A percentile compares a stretch with the other conserved stretches of the same genome.
phyloP scores from a whole-genome alignment of 2,113 vertebrate species.

The Notothenia rossii region DNA sequence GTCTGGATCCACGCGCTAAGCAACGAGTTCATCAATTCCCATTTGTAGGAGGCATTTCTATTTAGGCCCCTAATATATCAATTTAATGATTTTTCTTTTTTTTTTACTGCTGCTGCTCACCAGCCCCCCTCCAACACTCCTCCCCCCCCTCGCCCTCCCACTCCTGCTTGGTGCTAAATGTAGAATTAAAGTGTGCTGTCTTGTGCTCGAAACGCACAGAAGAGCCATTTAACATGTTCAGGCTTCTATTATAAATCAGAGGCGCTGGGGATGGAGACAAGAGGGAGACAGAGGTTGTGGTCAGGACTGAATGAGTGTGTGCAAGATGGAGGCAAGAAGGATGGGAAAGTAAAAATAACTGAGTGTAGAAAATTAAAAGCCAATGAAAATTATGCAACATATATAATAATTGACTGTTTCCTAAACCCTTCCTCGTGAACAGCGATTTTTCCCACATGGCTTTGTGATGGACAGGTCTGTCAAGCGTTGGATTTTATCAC shows the following conservation, averaged over 20 bases:
- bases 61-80: slow-evolving; percentile 85
- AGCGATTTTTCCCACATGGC: slow-evolving; percentile 1
- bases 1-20: slow-evolving; percentile 71
- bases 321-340: neutral
- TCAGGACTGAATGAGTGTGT: neutral
- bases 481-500: neutral
- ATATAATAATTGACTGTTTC: neutral
- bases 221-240: slow-evolving; percentile 60
- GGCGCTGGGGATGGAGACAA: slow-evolving; percentile 19
- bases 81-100: slow-evolving; percentile 78
- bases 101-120: slow-evolving; percentile 32
- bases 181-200: slow-evolving; percentile 69
- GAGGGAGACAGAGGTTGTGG: slow-evolving; percentile 21
- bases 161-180: slow-evolving; percentile 59
- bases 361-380: neutral
- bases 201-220: slow-evolving; percentile 44
- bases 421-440: neutral
- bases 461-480: slow-evolving; percentile 6
- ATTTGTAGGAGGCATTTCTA: slow-evolving; percentile 84
- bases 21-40: slow-evolving; percentile 86
- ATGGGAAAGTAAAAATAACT: neutral
- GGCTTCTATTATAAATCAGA: slow-evolving; percentile 48
- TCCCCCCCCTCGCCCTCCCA: slow-evolving; percentile 17
- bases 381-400: neutral
- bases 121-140: slow-evolving; percentile 6